Base-by-base conservation (phyloP, 2,888 invertebrate genomes). In the Globia sparganii region DNA sequence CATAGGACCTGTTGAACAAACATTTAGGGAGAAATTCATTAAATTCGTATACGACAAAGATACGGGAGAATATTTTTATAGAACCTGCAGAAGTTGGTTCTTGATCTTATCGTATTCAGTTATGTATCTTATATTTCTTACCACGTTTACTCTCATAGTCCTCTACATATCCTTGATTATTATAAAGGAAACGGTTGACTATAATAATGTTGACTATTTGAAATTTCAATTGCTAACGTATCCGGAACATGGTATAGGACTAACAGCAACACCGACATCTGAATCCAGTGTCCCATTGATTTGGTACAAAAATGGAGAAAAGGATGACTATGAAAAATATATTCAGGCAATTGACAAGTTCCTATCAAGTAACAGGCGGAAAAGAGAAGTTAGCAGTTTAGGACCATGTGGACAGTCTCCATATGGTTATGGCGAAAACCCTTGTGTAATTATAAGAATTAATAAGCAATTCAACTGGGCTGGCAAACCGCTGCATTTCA, bases 371-470 rank as follows among this genome's bases (percentile, higher is more conserved):
- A 87, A 82, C 66, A 89, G 92, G 66, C 90, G 88, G 49, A 92
- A 92, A 86, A 87, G 91, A 69, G 88, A 91, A 58, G 61, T 85
- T 68, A 85, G 68, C 53, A 73, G 85, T 40, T 88, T 96, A 31
- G 96, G 96, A 0, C 95, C 96, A 3, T 96, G 96, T 83, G 93
- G 94, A 0, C 59, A 78, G 18, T 37, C 87, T 0, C 96, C 96
- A 0, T 96, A 94, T 72, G 96, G 96, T 0, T 96, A 96, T 75
- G 95, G 94, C 8, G 90, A 92, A 0, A 86, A 84, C 5, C 96
- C 96, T 53, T 96, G 96, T 87, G 86, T 96, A 62, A 88, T 96
- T 71, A 73, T 96, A 86, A 95, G 92, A 81, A 92, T 96, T 76
- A 96, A 96, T 82, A 96, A 92, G 68, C 92, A 92, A 58, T 85